Conservation (phyloP, 1,140 invertebrate species). For the Anagrus nilaparvatae region DNA sequence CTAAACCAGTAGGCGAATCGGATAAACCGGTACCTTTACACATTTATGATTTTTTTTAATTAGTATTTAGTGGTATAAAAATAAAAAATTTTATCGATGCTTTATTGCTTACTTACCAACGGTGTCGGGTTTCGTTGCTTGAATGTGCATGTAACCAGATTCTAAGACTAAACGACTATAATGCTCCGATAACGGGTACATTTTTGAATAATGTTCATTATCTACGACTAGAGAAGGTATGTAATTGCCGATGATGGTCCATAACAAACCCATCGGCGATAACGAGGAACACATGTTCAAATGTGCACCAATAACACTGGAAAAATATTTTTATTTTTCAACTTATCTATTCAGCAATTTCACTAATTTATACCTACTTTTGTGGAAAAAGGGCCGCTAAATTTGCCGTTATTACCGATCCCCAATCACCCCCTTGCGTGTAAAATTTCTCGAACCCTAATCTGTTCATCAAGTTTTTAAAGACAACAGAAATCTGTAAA, state of each 20-base stretch:
- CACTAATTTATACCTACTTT: slow-evolving; percentile 25
- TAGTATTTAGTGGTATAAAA: neutral
- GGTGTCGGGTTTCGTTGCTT: slow-evolving; percentile 85
- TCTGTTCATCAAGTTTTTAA: slow-evolving; percentile 74
- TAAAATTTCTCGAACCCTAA: slow-evolving; percentile 68
- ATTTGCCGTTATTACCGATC: slow-evolving; percentile 46
- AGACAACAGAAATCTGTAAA: slow-evolving; percentile 56
- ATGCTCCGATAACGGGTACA: slow-evolving; percentile 50
- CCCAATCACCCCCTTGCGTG: slow-evolving; percentile 82
- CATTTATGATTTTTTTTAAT: neutral
- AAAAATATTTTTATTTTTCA: neutral
- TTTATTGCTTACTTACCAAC: slow-evolving; percentile 49
- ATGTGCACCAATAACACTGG: slow-evolving; percentile 47
- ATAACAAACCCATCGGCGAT: slow-evolving; percentile 34
- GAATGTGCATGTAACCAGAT: slow-evolving; percentile 72
- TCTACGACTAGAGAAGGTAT: slow-evolving; percentile 49
- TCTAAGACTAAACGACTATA: slow-evolving; percentile 51
- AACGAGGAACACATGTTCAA: slow-evolving; percentile 50
- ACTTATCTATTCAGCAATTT: neutral
- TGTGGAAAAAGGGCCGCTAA: slow-evolving; percentile 61
- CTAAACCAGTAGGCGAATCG: slow-evolving; percentile 63
- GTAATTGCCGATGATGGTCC: slow-evolving; percentile 44
- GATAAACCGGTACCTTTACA: slow-evolving; percentile 47
- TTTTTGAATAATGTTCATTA: slow-evolving; percentile 42
- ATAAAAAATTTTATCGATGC: neutral